Evolutionary conservation across 1,140 invertebrate genomes (phyloP).

Genomic region (Aphis gossypii): DNA sequence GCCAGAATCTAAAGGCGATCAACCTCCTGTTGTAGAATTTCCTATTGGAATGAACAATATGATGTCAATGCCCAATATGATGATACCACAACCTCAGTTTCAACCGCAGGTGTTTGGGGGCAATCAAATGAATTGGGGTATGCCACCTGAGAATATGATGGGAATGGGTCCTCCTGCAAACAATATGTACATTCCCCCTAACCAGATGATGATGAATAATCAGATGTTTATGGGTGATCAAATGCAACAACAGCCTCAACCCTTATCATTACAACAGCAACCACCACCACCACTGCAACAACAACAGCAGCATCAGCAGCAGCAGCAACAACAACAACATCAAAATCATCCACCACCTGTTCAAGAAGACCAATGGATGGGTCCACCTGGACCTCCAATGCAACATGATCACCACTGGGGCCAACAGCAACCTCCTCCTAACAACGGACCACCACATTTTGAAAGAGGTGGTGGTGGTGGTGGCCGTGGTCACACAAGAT

Average conservation of each 20-base stretch:
- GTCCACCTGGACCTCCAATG: slow-evolving; percentile 19
- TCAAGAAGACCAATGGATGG: slow-evolving; percentile 54
- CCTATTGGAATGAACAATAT: slow-evolving; percentile 38
- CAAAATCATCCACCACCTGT: not conserved
- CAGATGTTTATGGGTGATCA: slow-evolving; percentile 48
- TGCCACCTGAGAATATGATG: slow-evolving; percentile 46
- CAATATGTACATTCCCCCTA: slow-evolving; percentile 39
- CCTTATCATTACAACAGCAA: not conserved
- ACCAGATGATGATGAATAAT: slow-evolving; percentile 47
- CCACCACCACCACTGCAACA: not conserved
- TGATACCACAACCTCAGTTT: slow-evolving; percentile 46
- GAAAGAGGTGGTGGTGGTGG: not conserved
- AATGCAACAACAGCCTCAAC: not conserved
- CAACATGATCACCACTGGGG: slow-evolving; percentile 54
- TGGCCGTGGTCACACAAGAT: slow-evolving; percentile 41
- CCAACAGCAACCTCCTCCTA: slow-evolving; percentile 29
- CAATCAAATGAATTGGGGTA: slow-evolving; percentile 48
- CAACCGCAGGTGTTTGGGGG: not conserved
- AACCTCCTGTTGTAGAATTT: slow-evolving; percentile 28
- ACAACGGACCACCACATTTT: slow-evolving; percentile 28
- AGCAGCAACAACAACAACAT: not conserved
- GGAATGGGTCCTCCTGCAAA: slow-evolving; percentile 29
- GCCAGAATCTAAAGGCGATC: slow-evolving; percentile 52
- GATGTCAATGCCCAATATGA: slow-evolving; percentile 31
- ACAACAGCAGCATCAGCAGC: not conserved